These are phyloP conservation scores for Scortum barcoo DNA, from an alignment of 2,113 vertebrate species.

Conservation along the genomic window DNA sequence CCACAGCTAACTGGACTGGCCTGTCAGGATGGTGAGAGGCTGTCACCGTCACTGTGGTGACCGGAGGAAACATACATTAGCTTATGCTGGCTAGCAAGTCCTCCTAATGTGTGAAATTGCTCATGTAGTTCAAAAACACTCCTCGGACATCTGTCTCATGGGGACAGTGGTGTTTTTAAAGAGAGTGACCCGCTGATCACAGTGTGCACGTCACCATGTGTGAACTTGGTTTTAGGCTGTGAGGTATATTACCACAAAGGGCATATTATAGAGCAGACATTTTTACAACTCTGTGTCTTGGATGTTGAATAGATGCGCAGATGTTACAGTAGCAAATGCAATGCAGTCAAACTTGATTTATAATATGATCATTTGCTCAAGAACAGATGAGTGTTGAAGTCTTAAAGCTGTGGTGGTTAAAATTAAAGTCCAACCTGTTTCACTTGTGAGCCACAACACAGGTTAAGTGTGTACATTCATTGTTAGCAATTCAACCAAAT, in stretches of 20 bases:
- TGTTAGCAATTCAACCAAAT: too few species aligned
- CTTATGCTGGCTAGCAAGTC: constrained; percentile 74
- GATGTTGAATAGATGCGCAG: not conserved
- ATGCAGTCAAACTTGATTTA: not conserved
- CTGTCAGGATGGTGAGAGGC: constrained; percentile 81
- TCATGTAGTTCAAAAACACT: constrained; percentile 73
- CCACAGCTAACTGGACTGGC: constrained; percentile 66
- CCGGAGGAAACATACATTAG: constrained; percentile 74
- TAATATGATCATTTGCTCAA: not conserved
- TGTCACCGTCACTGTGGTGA: constrained; percentile 69
- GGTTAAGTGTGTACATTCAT: too few species aligned
- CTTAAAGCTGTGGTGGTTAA: not conserved
- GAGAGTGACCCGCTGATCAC: not conserved
- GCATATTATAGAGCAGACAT: not conserved
- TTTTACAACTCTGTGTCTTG: not conserved
- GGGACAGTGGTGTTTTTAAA: not conserved
- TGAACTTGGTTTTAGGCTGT: not conserved
- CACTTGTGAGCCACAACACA: too few species aligned
- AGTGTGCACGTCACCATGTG: not conserved
- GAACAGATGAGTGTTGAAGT: not conserved
- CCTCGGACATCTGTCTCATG: constrained; percentile 34
- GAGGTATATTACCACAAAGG: not conserved
- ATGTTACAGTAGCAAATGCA: not conserved
- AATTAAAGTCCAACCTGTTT: too few species aligned
- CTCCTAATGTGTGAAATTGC: constrained; percentile 81